Conservation (phyloP, 2,113 vertebrate genomes). For the Coryphaenoides rupestris region DNA sequence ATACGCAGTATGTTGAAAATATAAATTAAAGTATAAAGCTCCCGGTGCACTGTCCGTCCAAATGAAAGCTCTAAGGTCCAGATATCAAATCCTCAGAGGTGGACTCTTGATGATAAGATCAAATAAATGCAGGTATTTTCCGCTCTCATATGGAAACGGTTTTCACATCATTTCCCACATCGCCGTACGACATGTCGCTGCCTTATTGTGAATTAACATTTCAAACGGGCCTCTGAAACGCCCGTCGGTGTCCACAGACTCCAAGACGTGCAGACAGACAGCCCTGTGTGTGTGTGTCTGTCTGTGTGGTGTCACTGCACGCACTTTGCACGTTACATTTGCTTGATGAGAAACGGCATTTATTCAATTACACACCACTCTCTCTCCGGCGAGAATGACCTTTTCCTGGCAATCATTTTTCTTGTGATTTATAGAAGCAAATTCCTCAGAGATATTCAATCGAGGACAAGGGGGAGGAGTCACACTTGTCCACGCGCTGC, state of each 20-base stretch:
- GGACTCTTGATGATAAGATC: not conserved
- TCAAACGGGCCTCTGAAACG: not conserved
- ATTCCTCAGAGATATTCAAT: slow-evolving; percentile 19
- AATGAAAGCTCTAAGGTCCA: not conserved
- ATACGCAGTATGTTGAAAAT: not conserved
- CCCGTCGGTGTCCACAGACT: too few relatives aligned
- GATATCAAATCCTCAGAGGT: not conserved
- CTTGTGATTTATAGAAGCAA: too few relatives aligned
- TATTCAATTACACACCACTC: too few relatives aligned
- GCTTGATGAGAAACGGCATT: too few relatives aligned
- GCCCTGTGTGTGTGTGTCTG: too few relatives aligned
- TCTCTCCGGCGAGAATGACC: too few relatives aligned
- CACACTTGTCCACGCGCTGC: slow-evolving; percentile 9
- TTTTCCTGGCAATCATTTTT: too few relatives aligned
- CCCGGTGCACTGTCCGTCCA: too few relatives aligned
- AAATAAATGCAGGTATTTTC: not conserved
- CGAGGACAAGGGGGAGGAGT: not conserved
- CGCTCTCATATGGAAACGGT: not conserved
- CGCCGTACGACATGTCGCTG: not conserved
- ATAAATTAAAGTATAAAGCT: not conserved
- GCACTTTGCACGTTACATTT: too few relatives aligned
- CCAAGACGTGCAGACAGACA: too few relatives aligned
- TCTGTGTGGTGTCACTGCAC: too few relatives aligned
- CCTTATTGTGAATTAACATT: not conserved
- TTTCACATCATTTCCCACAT: not conserved